Conservation (phyloP, 37 sponge, comb jelly and placozoan species). For the Mnemiopsis leidyi region DNA sequence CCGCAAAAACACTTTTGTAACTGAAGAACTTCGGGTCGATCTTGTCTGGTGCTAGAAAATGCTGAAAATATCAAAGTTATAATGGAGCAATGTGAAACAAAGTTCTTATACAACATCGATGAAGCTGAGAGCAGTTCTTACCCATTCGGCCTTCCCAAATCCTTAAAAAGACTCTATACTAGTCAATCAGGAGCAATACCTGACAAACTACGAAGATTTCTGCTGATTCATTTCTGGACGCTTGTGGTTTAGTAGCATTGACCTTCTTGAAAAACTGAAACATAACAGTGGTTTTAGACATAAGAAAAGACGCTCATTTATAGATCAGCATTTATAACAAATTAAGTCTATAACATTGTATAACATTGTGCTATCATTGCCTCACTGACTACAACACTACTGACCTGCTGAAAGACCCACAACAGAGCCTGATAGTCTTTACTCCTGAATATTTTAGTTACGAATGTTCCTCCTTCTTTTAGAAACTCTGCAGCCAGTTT, state of each 20-base stretch:
- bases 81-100: no score
- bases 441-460: constrained; percentile 96
- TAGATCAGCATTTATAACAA: no score
- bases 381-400: no score
- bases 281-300: background rate
- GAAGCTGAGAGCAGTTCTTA: no score
- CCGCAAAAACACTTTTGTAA: constrained; percentile 75
- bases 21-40: constrained; percentile 92
- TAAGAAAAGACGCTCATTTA: background rate
- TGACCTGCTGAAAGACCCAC: constrained; percentile 85
- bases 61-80: no score
- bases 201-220: constrained; percentile 96
- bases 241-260: constrained; percentile 94
- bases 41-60: constrained; percentile 84
- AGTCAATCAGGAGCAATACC: no score
- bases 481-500: constrained; percentile 89
- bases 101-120: no score
- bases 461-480: constrained; percentile 83
- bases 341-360: no score
- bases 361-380: no score
- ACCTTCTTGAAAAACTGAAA: constrained; percentile 83
- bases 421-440: constrained; percentile 93
- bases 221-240: constrained; percentile 92
- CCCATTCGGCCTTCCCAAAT: no score
- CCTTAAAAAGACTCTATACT: no score